Conservation (phyloP, 2,113 vertebrate species). For the Castor canadensis region DNA sequence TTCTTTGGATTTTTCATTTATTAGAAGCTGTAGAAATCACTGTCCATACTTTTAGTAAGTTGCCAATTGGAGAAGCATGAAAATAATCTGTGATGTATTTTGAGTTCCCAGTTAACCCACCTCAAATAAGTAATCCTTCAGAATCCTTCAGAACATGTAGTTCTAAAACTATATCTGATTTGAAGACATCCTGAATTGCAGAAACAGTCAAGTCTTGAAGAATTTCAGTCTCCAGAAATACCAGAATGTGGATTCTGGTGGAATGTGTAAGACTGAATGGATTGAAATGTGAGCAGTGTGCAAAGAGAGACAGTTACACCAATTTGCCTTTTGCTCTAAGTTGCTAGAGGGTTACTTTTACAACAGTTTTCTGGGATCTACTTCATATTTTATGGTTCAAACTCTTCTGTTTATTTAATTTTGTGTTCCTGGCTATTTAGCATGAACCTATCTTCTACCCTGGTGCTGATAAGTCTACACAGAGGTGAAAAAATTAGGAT, state of each 20-base stretch:
- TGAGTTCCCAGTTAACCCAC: background rate
- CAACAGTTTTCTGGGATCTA: background rate
- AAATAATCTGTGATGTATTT: background rate
- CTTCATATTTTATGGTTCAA: background rate
- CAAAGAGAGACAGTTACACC: rapidly evolving
- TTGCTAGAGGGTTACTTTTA: background rate
- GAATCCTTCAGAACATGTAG: background rate
- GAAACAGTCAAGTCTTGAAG: background rate
- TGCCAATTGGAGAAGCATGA: background rate
- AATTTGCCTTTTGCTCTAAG: background rate
- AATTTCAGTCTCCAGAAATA: background rate
- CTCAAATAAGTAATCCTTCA: background rate
- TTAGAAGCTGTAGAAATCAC: background rate
- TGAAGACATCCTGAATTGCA: background rate
- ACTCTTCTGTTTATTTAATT: background rate
- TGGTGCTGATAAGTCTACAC: background rate
- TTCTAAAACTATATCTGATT: background rate
- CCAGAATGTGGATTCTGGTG: background rate
- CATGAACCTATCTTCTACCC: background rate
- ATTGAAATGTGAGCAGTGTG: background rate
- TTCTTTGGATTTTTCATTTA: background rate
- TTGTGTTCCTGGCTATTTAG: background rate
- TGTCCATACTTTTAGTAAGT: background rate
- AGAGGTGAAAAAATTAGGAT: background rate
- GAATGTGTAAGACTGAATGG: rapidly evolving